phyloP scores from a whole-genome alignment of 2,113 vertebrate genomes.

The Rhineura floridana region DNA sequence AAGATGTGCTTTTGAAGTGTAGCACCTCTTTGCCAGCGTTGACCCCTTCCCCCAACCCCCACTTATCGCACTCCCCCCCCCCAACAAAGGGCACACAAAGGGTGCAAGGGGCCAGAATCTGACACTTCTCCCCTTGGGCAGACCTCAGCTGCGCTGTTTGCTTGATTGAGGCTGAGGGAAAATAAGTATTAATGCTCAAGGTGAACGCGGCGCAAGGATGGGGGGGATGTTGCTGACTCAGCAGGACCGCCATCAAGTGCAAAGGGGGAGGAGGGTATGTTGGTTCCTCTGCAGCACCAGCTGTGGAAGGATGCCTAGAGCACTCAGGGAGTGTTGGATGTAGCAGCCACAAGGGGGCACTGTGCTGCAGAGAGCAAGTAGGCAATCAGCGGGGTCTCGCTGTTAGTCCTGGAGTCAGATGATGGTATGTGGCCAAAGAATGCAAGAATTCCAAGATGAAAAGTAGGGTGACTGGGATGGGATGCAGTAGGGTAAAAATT shows the following conservation, averaged over 20 bases:
- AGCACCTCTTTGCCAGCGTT: background rate
- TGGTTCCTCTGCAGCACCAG: background rate
- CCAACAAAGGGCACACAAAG: no score
- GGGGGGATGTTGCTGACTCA: conserved; percentile 8
- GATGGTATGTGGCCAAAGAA: background rate
- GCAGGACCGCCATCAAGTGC: background rate
- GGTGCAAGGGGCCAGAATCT: no score
- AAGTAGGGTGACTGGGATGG: background rate
- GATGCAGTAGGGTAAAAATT: no score
- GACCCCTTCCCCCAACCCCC: background rate
- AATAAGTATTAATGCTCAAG: conserved; percentile 26
- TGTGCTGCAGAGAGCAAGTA: background rate
- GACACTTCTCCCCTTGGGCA: background rate
- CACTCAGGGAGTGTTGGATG: background rate
- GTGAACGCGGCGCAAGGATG: conserved; percentile 8
- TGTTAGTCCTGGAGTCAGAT: background rate
- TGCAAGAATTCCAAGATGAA: background rate
- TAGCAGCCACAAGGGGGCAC: background rate
- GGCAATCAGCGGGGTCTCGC: background rate
- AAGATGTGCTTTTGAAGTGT: background rate
- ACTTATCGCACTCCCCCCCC: accelerated
- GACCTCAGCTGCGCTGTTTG: background rate
- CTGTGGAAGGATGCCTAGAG: background rate
- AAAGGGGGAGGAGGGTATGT: no score
- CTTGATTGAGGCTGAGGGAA: background rate